Conservation (phyloP, 1,140 invertebrate genomes). For the Dendrolimus punctatus region DNA sequence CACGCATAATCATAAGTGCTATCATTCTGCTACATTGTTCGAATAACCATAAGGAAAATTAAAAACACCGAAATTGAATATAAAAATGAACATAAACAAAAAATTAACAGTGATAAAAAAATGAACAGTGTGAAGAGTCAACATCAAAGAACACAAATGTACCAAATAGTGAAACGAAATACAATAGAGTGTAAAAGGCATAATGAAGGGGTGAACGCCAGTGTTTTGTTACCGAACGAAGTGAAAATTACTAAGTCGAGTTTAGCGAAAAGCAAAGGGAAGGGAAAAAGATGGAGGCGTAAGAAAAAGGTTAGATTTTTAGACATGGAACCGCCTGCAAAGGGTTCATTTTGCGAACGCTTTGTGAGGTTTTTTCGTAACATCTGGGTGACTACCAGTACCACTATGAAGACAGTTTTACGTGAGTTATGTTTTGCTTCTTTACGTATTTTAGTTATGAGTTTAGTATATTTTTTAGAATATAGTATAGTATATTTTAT, state of each 20-base stretch:
- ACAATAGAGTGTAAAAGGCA: constrained; percentile 20
- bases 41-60: constrained; percentile 10
- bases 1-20: constrained; percentile 24
- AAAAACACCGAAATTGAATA: constrained; percentile 3
- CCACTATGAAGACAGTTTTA: constrained; percentile 30
- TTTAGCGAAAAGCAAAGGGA: constrained; percentile 39
- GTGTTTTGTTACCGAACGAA: constrained; percentile 28
- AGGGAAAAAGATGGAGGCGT: constrained; percentile 22
- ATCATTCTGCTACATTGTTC: constrained; percentile 32
- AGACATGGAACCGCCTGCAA: constrained; percentile 26
- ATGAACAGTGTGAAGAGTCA: no score
- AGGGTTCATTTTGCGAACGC: constrained; percentile 34
- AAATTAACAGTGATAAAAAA: no score
- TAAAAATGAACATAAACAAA: no score
- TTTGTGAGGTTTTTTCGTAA: constrained; percentile 40
- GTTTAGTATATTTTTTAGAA: no score
- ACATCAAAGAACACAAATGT: constrained; percentile 2
- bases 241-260: constrained; percentile 38
- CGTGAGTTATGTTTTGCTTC: constrained; percentile 33
- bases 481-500: no score
- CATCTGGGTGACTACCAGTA: constrained; percentile 36
- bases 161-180: constrained; percentile 13
- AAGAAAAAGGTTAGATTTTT: constrained; percentile 56
- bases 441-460: constrained; percentile 10
- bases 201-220: constrained; percentile 6